Evolutionary conservation across 2,797 vertebrate genomes (phyloP).

Genomic region (Schizopygopsis pylzovi): DNA sequence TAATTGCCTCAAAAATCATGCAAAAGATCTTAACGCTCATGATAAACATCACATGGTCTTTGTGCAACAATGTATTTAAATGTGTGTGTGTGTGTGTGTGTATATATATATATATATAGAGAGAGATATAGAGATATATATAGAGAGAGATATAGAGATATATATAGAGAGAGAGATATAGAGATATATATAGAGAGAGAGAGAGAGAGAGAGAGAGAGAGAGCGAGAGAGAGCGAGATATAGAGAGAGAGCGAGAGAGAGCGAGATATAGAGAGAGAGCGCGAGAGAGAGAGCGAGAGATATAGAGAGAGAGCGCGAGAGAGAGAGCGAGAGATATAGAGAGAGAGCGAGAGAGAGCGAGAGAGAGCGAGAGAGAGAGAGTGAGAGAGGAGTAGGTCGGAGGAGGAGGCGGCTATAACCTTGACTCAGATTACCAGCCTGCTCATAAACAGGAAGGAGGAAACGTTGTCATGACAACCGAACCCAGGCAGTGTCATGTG

Average conservation of each 20-base stretch:
- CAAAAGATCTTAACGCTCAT: background rate
- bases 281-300: too few relatives aligned
- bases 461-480: slow-evolving; percentile 87
- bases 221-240: too few relatives aligned
- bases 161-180: background rate
- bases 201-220: too few relatives aligned
- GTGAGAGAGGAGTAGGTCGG: slow-evolving; percentile 30
- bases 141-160: background rate
- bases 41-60: background rate
- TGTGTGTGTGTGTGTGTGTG: too few relatives aligned
- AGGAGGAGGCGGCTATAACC: slow-evolving; percentile 75
- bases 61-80: background rate
- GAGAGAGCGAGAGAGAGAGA: slow-evolving; percentile 20
- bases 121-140: too few relatives aligned
- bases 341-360: background rate
- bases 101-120: background rate
- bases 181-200: background rate
- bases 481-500: slow-evolving; percentile 86
- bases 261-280: too few relatives aligned
- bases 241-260: too few relatives aligned
- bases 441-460: slow-evolving; percentile 84
- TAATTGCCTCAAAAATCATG: background rate
- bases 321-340: background rate
- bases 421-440: slow-evolving; percentile 84
- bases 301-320: too few relatives aligned